These are phyloP conservation scores for Drosophila maculinotata DNA, from an alignment of 2,888 invertebrate species.

Conservation along the genomic window DNA sequence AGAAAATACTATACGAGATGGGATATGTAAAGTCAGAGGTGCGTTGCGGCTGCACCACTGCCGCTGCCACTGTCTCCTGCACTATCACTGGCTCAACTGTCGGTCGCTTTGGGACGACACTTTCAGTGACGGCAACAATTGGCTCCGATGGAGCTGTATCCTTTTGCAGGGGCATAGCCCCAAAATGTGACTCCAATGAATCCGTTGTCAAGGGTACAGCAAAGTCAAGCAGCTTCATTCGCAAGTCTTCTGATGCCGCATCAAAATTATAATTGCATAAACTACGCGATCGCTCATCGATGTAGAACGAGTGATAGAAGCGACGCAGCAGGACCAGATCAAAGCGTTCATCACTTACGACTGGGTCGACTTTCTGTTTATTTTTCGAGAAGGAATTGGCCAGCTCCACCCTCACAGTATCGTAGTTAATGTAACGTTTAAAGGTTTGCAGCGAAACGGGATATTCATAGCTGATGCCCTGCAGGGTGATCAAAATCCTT, in stretches of 20 bases:
- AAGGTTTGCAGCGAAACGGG: slow-evolving; percentile 50
- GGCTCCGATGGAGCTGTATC: not conserved
- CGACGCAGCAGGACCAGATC: slow-evolving; percentile 7
- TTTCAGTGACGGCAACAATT: not conserved
- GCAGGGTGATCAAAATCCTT: slow-evolving; percentile 15
- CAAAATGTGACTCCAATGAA: too few species aligned
- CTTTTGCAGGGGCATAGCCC: too few species aligned
- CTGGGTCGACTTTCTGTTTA: not conserved
- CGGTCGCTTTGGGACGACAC: not conserved
- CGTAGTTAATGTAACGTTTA: slow-evolving; percentile 33
- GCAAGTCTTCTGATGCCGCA: slow-evolving; percentile 30
- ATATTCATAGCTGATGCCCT: slow-evolving; percentile 29
- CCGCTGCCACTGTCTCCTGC: not conserved
- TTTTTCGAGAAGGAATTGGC: not conserved
- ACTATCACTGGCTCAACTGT: not conserved
- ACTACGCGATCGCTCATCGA: slow-evolving; percentile 7
- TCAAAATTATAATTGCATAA: slow-evolving; percentile 38
- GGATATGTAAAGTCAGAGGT: slow-evolving; percentile 11
- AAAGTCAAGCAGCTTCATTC: slow-evolving; percentile 21
- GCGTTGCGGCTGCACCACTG: too few species aligned
- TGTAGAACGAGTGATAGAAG: slow-evolving; percentile 42
- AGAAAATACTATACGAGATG: slow-evolving; percentile 38
- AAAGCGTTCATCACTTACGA: not conserved
- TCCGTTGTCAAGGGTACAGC: slow-evolving; percentile 16
- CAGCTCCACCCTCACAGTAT: slow-evolving; percentile 15